Percentiles rank a stretch among this genome's conserved stretches.
Evolutionary conservation across 92 coral and sea anemone genomes (phyloP).

Genomic region (Pocillopora meandrina): DNA sequence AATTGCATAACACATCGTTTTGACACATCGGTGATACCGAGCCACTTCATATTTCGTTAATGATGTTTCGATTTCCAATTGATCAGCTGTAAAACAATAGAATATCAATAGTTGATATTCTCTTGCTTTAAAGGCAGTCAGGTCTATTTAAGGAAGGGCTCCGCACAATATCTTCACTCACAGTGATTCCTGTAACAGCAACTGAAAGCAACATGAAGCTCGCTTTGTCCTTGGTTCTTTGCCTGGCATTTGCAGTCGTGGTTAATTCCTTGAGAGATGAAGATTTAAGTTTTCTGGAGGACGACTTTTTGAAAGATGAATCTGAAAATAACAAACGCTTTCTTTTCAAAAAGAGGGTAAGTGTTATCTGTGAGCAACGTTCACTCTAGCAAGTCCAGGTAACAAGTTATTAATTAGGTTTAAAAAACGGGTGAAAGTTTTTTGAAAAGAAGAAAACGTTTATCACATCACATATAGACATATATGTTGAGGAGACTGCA

Average conservation of each 20-base stretch:
- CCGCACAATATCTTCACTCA: neutral
- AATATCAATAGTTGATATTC: too few relatives aligned
- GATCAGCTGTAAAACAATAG: too few relatives aligned
- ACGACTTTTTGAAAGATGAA: slow-evolving; percentile 15
- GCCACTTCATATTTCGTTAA: too few relatives aligned
- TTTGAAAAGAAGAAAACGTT: too few relatives aligned
- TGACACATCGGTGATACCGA: too few relatives aligned
- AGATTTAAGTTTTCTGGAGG: neutral
- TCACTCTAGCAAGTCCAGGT: neutral
- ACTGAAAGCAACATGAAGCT: slow-evolving; percentile 10
- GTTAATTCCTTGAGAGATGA: slow-evolving; percentile 4
- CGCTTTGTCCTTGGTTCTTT: neutral
- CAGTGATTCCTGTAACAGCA: neutral
- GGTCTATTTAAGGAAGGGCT: neutral
- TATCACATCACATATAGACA: too few relatives aligned
- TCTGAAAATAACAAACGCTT: neutral
- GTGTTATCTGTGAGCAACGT: neutral
- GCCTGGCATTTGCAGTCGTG: slow-evolving; percentile 3
- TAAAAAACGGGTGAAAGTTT: too few relatives aligned
- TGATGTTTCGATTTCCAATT: too few relatives aligned
- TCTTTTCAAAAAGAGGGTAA: neutral
- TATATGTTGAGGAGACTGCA: too few relatives aligned
- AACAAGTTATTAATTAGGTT: too few relatives aligned
- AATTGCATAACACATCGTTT: too few relatives aligned
- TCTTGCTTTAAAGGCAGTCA: neutral